phyloP scores from a whole-genome alignment of 2,888 invertebrate genomes.

The Osmoderma eremita region DNA sequence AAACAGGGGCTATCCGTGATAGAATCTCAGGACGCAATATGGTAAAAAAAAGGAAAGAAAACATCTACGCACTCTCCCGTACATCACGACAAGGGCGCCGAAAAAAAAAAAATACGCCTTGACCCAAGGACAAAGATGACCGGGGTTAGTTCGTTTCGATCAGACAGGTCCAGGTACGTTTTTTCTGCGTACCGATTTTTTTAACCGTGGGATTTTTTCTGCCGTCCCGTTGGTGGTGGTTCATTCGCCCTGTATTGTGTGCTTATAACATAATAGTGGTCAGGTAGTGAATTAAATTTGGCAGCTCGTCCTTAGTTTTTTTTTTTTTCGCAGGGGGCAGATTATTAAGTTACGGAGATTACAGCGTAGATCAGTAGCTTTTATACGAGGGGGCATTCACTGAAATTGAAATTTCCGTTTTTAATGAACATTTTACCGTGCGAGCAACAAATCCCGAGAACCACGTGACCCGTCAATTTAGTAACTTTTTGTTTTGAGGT shows the following conservation, averaged over 20 bases:
- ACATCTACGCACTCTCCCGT: slow-evolving; percentile 2
- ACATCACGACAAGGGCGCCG: slow-evolving; percentile 43
- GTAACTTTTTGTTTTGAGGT: too few relatives aligned
- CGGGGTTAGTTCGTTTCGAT: slow-evolving; percentile 47
- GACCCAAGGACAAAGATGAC: slow-evolving; percentile 49
- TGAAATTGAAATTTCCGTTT: too few relatives aligned
- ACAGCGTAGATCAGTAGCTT: not conserved
- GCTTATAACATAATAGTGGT: slow-evolving; percentile 45
- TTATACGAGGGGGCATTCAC: too few relatives aligned
- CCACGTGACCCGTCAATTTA: too few relatives aligned
- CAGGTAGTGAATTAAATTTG: slow-evolving; percentile 49
- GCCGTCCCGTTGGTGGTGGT: slow-evolving; percentile 17
- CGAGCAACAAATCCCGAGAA: too few relatives aligned
- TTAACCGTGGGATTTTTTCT: slow-evolving; percentile 50
- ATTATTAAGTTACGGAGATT: slow-evolving; percentile 29
- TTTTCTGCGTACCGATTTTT: slow-evolving; percentile 40
- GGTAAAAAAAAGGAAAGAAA: slow-evolving; percentile 13
- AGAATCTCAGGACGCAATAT: slow-evolving; percentile 43
- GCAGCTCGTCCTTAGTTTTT: slow-evolving; percentile 38
- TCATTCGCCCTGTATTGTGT: slow-evolving; percentile 35
- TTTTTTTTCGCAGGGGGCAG: slow-evolving; percentile 15
- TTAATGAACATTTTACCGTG: too few relatives aligned
- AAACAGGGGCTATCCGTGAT: slow-evolving; percentile 51
- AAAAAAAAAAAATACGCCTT: slow-evolving; percentile 47
- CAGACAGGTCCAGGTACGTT: slow-evolving; percentile 50